Percentiles rank a stretch among this genome's conserved stretches.
Conservation (phyloP, 2,888 invertebrate genomes). For the Abscondita cerata region DNA sequence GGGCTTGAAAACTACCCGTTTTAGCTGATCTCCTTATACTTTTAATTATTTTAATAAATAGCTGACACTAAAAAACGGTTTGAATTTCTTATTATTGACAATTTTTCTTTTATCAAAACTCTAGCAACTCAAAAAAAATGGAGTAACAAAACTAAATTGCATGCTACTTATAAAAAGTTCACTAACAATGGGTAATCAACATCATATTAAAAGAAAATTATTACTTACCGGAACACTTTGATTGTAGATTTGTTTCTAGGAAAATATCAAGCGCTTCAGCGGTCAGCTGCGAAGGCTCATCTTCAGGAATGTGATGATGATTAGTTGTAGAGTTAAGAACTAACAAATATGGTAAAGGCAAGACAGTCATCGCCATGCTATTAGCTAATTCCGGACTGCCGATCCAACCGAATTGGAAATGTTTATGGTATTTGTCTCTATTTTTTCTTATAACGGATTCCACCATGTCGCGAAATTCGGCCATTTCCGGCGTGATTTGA, state of each 20-base stretch:
- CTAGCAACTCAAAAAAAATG: too few species aligned
- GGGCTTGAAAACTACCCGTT: too few species aligned
- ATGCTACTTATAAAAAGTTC: too few species aligned
- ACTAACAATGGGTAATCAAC: too few species aligned
- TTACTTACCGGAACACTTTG: slow-evolving; percentile 74
- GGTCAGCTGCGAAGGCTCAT: slow-evolving; percentile 82
- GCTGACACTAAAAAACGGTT: too few species aligned
- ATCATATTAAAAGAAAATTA: background rate
- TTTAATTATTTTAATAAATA: too few species aligned
- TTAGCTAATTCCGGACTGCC: slow-evolving; percentile 90
- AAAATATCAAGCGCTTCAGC: slow-evolving; percentile 78
- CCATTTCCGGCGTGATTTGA: slow-evolving; percentile 80
- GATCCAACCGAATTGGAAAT: slow-evolving; percentile 92
- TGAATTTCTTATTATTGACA: too few species aligned
- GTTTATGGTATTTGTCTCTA: slow-evolving; percentile 78
- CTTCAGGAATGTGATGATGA: slow-evolving; percentile 90
- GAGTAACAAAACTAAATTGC: too few species aligned
- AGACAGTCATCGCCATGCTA: slow-evolving; percentile 88
- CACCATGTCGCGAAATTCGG: slow-evolving; percentile 80
- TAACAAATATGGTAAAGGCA: slow-evolving; percentile 84
- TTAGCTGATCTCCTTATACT: too few species aligned
- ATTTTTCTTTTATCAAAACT: too few species aligned
- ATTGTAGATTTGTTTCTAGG: slow-evolving; percentile 77
- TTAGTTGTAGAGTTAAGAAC: slow-evolving; percentile 92
- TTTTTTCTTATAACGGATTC: slow-evolving; percentile 73